Percentiles rank a stretch among this genome's conserved stretches.
Conservation (phyloP, 1,140 invertebrate genomes). For the Coptotermes formosanus region DNA sequence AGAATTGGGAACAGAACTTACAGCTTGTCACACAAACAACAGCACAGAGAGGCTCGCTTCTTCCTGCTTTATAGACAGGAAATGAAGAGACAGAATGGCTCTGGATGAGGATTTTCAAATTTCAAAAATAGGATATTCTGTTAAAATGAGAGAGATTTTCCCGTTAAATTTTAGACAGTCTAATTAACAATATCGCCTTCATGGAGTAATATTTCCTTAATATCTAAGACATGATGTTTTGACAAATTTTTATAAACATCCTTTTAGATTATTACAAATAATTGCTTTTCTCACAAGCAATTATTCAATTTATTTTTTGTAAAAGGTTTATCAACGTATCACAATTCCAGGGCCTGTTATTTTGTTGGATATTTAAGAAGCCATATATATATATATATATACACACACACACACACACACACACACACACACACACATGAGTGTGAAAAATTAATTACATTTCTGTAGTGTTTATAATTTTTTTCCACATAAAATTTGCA, state of each 20-base stretch:
- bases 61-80: background rate
- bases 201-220: background rate
- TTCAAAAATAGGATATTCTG: background rate
- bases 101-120: background rate
- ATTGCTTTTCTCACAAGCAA: too few species aligned
- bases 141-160: background rate
- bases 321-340: too few species aligned
- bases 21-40: background rate
- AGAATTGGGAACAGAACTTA: constrained; percentile 2
- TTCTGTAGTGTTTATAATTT: too few species aligned
- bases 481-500: too few species aligned
- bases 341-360: too few species aligned
- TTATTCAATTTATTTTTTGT: too few species aligned
- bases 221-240: background rate
- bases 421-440: too few species aligned
- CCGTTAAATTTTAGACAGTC: too few species aligned
- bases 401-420: too few species aligned
- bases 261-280: background rate
- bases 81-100: background rate
- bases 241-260: background rate
- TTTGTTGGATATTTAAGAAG: too few species aligned
- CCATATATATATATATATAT: too few species aligned
- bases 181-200: background rate
- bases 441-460: too few species aligned
- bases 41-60: background rate